Conservation (phyloP, 2,797 vertebrate genomes). For the Rhinichthys osculus region DNA sequence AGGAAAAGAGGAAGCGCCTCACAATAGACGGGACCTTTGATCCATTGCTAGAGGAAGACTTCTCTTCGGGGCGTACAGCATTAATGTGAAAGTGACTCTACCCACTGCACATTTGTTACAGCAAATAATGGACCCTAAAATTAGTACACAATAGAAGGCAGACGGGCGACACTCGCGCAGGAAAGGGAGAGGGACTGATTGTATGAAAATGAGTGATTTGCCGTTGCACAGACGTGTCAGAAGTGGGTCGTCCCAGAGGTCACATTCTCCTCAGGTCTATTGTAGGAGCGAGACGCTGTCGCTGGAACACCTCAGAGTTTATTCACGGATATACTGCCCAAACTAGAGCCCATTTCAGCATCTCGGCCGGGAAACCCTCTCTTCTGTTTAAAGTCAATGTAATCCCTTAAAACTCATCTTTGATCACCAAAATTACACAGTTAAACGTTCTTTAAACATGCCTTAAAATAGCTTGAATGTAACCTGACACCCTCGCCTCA, state of each 20-base stretch:
- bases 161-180: slow-evolving; percentile 81
- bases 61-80: slow-evolving; percentile 78
- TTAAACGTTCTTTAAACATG: no score
- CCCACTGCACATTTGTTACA: slow-evolving; percentile 81
- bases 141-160: slow-evolving; percentile 94
- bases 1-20: slow-evolving; percentile 89
- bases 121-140: slow-evolving; percentile 90
- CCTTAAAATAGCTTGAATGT: no score
- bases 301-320: no score
- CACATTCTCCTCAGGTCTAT: slow-evolving; percentile 48
- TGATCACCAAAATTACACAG: no score
- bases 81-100: slow-evolving; percentile 87
- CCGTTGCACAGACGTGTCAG: slow-evolving; percentile 68
- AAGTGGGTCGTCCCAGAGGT: slow-evolving; percentile 63
- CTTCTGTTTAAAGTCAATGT: no score
- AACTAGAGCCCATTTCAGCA: no score
- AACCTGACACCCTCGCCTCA: no score
- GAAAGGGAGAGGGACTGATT: slow-evolving; percentile 82
- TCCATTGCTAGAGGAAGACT: slow-evolving; percentile 83
- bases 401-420: no score
- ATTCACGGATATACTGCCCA: no score
- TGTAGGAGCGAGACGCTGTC: slow-evolving; percentile 30
- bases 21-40: slow-evolving; percentile 97
- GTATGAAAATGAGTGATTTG: slow-evolving; percentile 85
- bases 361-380: no score